Base-by-base conservation (phyloP, 2,797 vertebrate species). In the Acipenser oxyrinchus region DNA sequence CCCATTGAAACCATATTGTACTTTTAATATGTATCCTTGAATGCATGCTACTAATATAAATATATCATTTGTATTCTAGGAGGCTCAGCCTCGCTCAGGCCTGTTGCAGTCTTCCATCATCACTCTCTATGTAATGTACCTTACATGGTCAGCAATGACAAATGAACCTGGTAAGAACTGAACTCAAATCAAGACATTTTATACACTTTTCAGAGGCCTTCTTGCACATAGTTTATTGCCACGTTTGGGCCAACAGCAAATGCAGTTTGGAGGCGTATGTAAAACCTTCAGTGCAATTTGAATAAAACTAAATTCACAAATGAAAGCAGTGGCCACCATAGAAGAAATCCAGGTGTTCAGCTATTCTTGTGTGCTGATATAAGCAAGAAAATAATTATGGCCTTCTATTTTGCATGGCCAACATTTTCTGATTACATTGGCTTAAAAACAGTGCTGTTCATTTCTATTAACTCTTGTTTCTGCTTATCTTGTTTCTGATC, bases 101-200 rank as follows among this genome's bases (percentile, higher is more conserved):
- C 92, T 97, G 11, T 89, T 97, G 0, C 95, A 95, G 85, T 97
- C 95, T 8, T 97, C 95, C 15, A 37, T 94, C 73, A 95, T 99
- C 79, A 97, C 91, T 0, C 74, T 94, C 48, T 97, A 99, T 75
- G 94, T 93, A 71, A 87, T 95, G 82, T 99, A 91, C 72, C 89
- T 99, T 74, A 99, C 95, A 1, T 97, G 93, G 93, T 97, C 96
- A 50, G 95, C 95, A 69, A 93, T 99, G 91, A 91, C 86, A 69
- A 97, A 93, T 0, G 94, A 93, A 73, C 94, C 95, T 65, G 94
- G 96, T 99, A 82, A 93, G 92, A 62, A 64, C 11, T 2, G 8
- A 7, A 0, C 23, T 37, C 23, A 37, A 2, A 37, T 37, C 23
- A 37, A 37, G 23, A 37, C 4, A 37, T n/a, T 53, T n/a, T 12